Evolutionary conservation across 1,140 invertebrate genomes (phyloP).

Genomic region (Adoxophyes honmai): DNA sequence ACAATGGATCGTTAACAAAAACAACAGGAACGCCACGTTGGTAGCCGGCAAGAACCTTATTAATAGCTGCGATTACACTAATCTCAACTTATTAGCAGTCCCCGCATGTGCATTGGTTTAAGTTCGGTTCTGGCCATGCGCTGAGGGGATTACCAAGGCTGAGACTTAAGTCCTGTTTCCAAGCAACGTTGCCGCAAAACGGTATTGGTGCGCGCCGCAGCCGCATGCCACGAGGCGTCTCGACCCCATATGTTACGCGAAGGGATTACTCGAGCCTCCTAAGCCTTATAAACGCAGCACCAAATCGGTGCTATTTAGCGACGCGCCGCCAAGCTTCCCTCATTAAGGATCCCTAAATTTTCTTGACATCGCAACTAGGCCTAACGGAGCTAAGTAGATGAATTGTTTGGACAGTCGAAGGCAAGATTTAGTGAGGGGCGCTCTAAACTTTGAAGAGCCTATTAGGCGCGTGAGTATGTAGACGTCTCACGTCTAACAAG

Average conservation of each 20-base stretch:
- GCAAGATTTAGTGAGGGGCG: constrained; percentile 26
- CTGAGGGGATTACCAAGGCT: too few species aligned
- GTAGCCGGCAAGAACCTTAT: neutral
- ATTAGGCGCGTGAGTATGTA: neutral
- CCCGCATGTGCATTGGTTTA: too few species aligned
- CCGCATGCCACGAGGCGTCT: too few species aligned
- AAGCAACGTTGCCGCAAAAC: too few species aligned
- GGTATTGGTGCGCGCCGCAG: too few species aligned
- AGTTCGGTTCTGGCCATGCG: too few species aligned
- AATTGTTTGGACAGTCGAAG: constrained; percentile 37
- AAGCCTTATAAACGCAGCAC: constrained; percentile 46
- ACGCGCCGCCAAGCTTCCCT: constrained; percentile 23
- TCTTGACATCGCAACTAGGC: constrained; percentile 29
- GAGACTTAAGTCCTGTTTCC: too few species aligned
- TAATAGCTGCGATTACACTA: neutral
- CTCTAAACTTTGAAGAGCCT: constrained; percentile 22
- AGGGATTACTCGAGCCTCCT: constrained; percentile 16
- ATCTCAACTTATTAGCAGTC: neutral
- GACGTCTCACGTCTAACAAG: too few species aligned
- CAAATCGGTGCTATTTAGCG: constrained; percentile 40
- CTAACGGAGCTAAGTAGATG: constrained; percentile 20
- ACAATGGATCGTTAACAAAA: too few species aligned
- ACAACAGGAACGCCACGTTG: too few species aligned
- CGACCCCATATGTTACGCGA: neutral
- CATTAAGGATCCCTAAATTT: constrained; percentile 45